Evolutionary conservation across 2,888 invertebrate genomes (phyloP).

Genomic region (Philopedon plagiatum): DNA sequence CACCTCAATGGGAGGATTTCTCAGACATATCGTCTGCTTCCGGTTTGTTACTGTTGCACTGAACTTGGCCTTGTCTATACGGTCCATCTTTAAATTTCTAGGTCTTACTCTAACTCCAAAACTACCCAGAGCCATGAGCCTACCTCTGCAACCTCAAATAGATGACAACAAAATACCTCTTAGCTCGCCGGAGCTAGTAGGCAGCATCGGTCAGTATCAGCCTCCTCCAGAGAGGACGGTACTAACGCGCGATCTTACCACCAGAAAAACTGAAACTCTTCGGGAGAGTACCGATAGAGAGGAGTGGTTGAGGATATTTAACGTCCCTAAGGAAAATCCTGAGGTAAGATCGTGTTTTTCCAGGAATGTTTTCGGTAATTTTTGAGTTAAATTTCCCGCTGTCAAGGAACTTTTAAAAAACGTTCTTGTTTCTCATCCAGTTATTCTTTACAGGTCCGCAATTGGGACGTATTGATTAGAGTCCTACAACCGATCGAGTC

Average conservation of each 20-base stretch:
- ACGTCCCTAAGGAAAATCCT: slow-evolving; percentile 78
- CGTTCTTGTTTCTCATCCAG: too few relatives aligned
- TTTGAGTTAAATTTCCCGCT: too few relatives aligned
- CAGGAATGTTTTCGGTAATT: too few relatives aligned
- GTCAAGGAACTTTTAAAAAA: too few relatives aligned
- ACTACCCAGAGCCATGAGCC: slow-evolving; percentile 76
- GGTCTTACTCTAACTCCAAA: slow-evolving; percentile 82
- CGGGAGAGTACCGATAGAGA: slow-evolving; percentile 49
- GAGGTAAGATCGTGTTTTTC: slow-evolving; percentile 71
- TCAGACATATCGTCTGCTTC: slow-evolving; percentile 89
- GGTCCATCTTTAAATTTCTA: background rate
- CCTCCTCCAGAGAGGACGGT: slow-evolving; percentile 45
- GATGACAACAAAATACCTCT: slow-evolving; percentile 73
- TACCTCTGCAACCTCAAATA: slow-evolving; percentile 78
- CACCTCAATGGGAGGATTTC: slow-evolving; percentile 89
- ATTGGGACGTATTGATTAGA: slow-evolving; percentile 88
- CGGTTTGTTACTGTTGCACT: slow-evolving; percentile 66
- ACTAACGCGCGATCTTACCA: slow-evolving; percentile 33
- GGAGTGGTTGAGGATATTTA: slow-evolving; percentile 67
- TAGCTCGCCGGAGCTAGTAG: slow-evolving; percentile 81
- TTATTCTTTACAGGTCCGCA: slow-evolving; percentile 76
- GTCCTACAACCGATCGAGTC: slow-evolving; percentile 84
- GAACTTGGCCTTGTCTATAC: background rate
- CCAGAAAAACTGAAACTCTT: slow-evolving; percentile 27
- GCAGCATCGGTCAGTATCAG: slow-evolving; percentile 71